Conservation (phyloP, 1,140 invertebrate genomes). For the Helicoverpa armigera region DNA sequence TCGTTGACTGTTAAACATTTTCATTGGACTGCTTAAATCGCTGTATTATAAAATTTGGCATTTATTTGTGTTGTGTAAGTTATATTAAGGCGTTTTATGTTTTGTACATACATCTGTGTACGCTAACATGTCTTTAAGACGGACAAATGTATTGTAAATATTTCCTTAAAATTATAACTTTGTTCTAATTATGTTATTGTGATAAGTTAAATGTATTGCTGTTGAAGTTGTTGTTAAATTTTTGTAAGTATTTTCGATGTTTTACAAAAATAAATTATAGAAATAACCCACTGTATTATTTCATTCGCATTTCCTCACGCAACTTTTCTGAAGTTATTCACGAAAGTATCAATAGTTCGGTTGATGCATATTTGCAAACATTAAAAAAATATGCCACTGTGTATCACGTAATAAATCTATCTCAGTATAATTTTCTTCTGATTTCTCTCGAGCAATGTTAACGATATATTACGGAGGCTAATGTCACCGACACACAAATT, state of each 20-base stretch:
- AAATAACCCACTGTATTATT: conserved; percentile 37
- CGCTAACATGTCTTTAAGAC: neutral
- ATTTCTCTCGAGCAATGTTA: conserved; percentile 63
- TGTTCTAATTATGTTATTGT: conserved; percentile 57
- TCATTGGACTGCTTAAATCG: conserved; percentile 16
- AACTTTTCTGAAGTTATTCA: neutral
- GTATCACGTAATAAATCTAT: conserved; percentile 53
- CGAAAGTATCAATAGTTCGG: neutral
- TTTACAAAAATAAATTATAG: conserved; percentile 50
- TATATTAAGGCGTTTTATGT: conserved; percentile 19
- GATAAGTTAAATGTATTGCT: conserved; percentile 56
- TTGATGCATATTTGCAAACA: neutral
- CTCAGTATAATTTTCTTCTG: conserved; percentile 50
- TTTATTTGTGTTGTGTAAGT: conserved; percentile 54
- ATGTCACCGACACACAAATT: conserved; percentile 48
- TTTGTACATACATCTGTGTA: conserved; percentile 27
- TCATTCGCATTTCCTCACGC: neutral
- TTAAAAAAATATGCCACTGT: conserved; percentile 58
- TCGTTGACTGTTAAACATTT: neutral
- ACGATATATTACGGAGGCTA: conserved; percentile 54
- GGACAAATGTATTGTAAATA: conserved; percentile 53
- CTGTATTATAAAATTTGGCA: conserved; percentile 54
- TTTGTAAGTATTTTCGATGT: conserved; percentile 46
- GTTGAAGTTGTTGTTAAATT: conserved; percentile 52
- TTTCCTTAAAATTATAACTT: conserved; percentile 45